Evolutionary conservation across 2,888 invertebrate genomes (phyloP), one percentile per base, ranked within the genome.

Genomic region (Automeris io): DNA sequence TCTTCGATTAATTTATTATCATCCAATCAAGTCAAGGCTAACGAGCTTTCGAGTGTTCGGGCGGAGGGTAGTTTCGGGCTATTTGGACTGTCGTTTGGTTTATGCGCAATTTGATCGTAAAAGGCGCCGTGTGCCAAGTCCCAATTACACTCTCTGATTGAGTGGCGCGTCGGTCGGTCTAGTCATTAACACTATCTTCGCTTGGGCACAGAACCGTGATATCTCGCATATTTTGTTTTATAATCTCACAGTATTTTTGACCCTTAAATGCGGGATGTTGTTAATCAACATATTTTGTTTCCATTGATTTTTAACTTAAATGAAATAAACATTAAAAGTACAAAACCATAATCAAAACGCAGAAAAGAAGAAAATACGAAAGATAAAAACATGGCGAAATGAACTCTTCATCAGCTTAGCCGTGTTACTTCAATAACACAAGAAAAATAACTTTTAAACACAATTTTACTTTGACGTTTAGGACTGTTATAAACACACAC

Each of bases 61-160:
- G 32, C 36, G 33, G 33, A 40, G 36, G 36, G 36, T 36, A 33
- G 23, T 39, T 34, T 21, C 16, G 29, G 21, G 22, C 21, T 34
- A 39, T 34, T 34, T 34, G 39, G 34, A 31, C 34, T 34, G 34
- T 21, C 29, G 39, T 21, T 39, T 26, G 25, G 25, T 33, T 31
- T 23, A 36, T 36, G 36, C 33, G 57, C 63, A 57, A 61, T 69
- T 65, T 57, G 63, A 57, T 70, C 63, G 71, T 70, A 73, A 75
- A 77, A 73, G 69, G 67, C 59, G 55, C 48, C 60, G 49, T 57
- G 62, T 70, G 67, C 69, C 67, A 65, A 70, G 57, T 63, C 57
- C 59, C 71, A 73, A 75, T 78, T 72, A 77, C 70, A 51, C 43
- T 51, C 50, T 51, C 51, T 64, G 70, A 76, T 71, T 64, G 68